Percentiles rank a stretch among this genome's conserved stretches.
phyloP scores from a whole-genome alignment of 2,113 vertebrate genomes.

The Carassius carassius region DNA sequence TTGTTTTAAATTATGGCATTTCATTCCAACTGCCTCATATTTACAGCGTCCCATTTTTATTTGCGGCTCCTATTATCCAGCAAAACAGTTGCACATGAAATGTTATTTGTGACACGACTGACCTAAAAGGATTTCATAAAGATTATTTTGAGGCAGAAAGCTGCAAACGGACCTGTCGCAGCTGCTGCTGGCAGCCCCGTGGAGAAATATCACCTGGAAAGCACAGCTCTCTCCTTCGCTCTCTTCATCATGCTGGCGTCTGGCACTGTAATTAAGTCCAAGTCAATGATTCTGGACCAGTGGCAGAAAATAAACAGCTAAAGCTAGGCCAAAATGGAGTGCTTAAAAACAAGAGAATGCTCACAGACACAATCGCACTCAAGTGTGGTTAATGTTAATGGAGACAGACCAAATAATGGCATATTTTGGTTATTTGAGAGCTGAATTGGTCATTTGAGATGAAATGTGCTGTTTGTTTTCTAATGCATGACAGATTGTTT shows the following conservation, averaged over 20 bases:
- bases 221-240: conserved; percentile 92
- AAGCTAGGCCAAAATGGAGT: conserved; percentile 70
- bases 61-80: conserved; percentile 99
- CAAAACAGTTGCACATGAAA: conserved; percentile 99
- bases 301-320: conserved; percentile 89
- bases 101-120: conserved; percentile 99
- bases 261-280: conserved; percentile 99
- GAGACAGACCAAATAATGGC: conserved; percentile 13
- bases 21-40: conserved; percentile 99
- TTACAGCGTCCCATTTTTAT: conserved; percentile 99
- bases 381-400: conserved; percentile 39
- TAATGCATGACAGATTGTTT: conserved; percentile 79
- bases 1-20: conserved; percentile 99
- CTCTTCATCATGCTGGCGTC: conserved; percentile 96
- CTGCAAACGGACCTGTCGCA: conserved; percentile 95
- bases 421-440: conserved; percentile 70
- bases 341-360: conserved; percentile 59
- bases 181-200: conserved; percentile 96
- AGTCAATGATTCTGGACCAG: conserved; percentile 98
- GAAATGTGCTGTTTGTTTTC: conserved; percentile 77
- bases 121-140: conserved; percentile 98
- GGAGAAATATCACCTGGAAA: conserved; percentile 99
- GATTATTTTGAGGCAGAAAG: conserved; percentile 79
- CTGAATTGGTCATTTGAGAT: conserved; percentile 72
- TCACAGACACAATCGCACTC: conserved; percentile 28